Evolutionary conservation across 2,113 vertebrate species (phyloP), one percentile per base, ranked within the genome.

Genomic region (Sebastes fasciatus): DNA sequence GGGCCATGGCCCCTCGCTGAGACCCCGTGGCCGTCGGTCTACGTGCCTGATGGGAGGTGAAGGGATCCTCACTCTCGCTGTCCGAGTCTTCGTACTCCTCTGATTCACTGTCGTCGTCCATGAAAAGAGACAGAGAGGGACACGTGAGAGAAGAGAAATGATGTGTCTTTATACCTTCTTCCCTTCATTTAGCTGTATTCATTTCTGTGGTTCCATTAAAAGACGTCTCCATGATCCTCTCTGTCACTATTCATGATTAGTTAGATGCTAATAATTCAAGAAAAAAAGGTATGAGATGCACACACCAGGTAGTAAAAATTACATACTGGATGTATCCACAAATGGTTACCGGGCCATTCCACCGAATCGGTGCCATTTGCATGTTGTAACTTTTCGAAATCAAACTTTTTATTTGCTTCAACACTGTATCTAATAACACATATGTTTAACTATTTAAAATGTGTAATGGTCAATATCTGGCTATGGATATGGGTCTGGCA

Each of bases 1-100:
- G 94, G 87, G 95, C 87, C 92, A 95, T 93, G 74, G 92, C 94
- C 94, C 94, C 95, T 90, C 93, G 93, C 90, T 95, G 96, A 89
- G 94, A 95, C 94, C 96, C 93, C 92, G 93, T 89, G 94, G 95
- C 86, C 92, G 92, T 94, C 94, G 91, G 92, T 95, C 96, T 97
- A 96, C 96, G 94, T 97, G 97, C 97, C 97, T 97, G 97, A 96
- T 97, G 97, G 94, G 96, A 97, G 94, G 97, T 97, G 94, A 97
- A 97, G 93, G 97, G 97, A 45, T 98, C 97, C 90, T 98, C 97
- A 91, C 97, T 97, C 83, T 97, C 97, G 21, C 96, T 97, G 94
- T 97, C 97, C 40, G 96, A 96, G 75, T 97, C 97, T 87, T 96
- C 96, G 17, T 96, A 96, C n/a, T 96, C 95, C 63, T 96, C 95